phyloP scores from a whole-genome alignment of 2,888 invertebrate species.

The Acronicta leporina region DNA sequence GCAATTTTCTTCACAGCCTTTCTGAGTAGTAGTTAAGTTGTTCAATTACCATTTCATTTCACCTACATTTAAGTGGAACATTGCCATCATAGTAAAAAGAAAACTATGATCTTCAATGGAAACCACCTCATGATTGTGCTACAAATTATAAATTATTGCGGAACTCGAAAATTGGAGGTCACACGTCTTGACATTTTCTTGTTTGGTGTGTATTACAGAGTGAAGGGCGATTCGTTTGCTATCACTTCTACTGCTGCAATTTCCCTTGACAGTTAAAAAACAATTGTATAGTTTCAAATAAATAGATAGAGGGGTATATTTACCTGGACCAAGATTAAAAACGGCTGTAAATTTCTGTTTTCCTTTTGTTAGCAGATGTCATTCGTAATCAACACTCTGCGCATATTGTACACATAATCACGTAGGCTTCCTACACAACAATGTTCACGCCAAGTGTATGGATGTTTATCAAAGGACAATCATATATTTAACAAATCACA shows the following conservation, averaged over 20 bases:
- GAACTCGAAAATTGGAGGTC: conserved; percentile 80
- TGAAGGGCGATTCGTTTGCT: conserved; percentile 74
- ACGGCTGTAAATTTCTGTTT: conserved; percentile 73
- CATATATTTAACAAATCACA: conserved; percentile 64
- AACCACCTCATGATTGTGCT: conserved; percentile 22
- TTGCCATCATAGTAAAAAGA: conserved; percentile 38
- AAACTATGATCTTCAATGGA: conserved; percentile 27
- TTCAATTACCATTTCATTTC: conserved; percentile 73
- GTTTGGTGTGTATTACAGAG: conserved; percentile 70
- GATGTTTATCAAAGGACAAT: conserved; percentile 61
- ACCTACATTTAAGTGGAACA: conserved; percentile 74
- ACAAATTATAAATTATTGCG: conserved; percentile 51
- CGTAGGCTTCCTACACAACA: conserved; percentile 72
- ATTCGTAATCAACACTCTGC: conserved; percentile 85
- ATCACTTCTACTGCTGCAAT: conserved; percentile 52
- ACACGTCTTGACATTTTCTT: conserved; percentile 83
- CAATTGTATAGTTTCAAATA: conserved; percentile 15
- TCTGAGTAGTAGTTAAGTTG: conserved; percentile 61
- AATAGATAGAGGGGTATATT: conserved; percentile 36
- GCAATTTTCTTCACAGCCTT: conserved; percentile 27
- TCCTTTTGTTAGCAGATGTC: conserved; percentile 85
- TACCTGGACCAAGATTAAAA: conserved; percentile 67
- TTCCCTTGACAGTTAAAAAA: conserved; percentile 14
- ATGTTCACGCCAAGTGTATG: conserved; percentile 63
- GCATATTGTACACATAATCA: conserved; percentile 83